Conservation (phyloP, 1,140 invertebrate genomes). For the Condylostylus longicornis region DNA sequence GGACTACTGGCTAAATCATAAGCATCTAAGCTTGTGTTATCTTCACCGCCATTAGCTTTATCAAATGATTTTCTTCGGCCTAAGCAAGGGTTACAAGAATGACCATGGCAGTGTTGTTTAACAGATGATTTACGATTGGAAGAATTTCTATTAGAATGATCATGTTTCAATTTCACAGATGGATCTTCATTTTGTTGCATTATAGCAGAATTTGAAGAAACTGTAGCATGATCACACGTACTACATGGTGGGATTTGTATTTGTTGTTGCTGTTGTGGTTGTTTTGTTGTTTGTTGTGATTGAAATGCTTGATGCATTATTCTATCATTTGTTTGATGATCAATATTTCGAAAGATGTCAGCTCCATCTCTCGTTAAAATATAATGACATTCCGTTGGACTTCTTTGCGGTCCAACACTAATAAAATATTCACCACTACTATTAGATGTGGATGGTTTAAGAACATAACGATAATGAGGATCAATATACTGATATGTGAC, state of each 20-base stretch:
- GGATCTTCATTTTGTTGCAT: too few species aligned
- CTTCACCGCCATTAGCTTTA: constrained; percentile 34
- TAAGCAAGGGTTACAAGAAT: constrained; percentile 59
- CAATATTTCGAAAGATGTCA: too few species aligned
- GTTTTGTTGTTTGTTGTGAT: constrained; percentile 12
- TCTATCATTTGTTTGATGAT: too few species aligned
- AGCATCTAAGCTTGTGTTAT: constrained; percentile 61
- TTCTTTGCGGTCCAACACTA: constrained; percentile 43
- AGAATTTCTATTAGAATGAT: constrained; percentile 11
- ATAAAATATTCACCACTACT: constrained; percentile 49
- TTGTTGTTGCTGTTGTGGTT: constrained; percentile 17
- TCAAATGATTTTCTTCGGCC: constrained; percentile 26
- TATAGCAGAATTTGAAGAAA: not conserved
- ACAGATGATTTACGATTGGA: constrained; percentile 18
- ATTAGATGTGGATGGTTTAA: constrained; percentile 39
- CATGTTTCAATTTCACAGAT: constrained; percentile 18
- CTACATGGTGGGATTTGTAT: constrained; percentile 21
- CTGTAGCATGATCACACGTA: constrained; percentile 16
- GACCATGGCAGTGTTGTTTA: constrained; percentile 37
- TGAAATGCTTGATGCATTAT: not conserved
- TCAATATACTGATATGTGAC: constrained; percentile 55
- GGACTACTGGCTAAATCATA: constrained; percentile 70
- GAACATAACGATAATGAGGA: constrained; percentile 47
- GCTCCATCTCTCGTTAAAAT: constrained; percentile 38
- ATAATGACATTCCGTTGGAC: constrained; percentile 46